Evolutionary conservation across 2,113 vertebrate species (phyloP), one percentile per base, ranked within the genome.

Genomic region (Asarcornis scutulata): DNA sequence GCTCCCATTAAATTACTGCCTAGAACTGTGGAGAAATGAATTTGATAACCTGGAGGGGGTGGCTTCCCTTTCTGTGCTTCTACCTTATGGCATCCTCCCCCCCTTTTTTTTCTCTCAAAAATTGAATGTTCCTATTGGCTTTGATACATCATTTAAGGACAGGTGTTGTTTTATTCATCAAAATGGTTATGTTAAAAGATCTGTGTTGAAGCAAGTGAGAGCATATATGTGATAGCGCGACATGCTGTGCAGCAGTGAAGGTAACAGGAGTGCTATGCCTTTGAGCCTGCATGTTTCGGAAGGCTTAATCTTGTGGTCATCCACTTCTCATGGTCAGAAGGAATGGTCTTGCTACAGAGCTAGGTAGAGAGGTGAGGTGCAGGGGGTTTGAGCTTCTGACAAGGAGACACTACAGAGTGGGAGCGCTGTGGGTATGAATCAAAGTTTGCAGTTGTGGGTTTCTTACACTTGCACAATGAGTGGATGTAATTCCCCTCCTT

Each of bases 351-450:
- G 16, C 36, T 80, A 16, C 17, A 63, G 17, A 36, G 7, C 22
- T 44, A 17, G 68, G 26, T 27, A 38, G 46, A 60, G 62, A 93
- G 68, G 91, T 97, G 95, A 84, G 83, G 97, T 97, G 75, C 23
- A 36, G 94, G 96, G 96, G 82, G 91, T 89, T 95, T 90, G 95
- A 97, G 83, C 95, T 84, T 53, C 75, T 83, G 78, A 86, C 90
- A n/a, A 91, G 90, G 86, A 95, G 88, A 92, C 55, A 58, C 93
- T 36, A 64, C 60, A 95, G 88, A 72, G 76, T 44, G 26, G 17
- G 48, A 81, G 13, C 1, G 0, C 21, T 50, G 27, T 27, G 60
- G 73, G 7, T 66, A 38, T 32, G 52, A 68, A 74, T 63, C 59
- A 55, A 29, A 23, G 17, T 84, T 86, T 79, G 38, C n/a, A 29